These are phyloP conservation scores for Argyra leucocephala DNA, from an alignment of 2,888 invertebrate genomes.

Conservation along the genomic window DNA sequence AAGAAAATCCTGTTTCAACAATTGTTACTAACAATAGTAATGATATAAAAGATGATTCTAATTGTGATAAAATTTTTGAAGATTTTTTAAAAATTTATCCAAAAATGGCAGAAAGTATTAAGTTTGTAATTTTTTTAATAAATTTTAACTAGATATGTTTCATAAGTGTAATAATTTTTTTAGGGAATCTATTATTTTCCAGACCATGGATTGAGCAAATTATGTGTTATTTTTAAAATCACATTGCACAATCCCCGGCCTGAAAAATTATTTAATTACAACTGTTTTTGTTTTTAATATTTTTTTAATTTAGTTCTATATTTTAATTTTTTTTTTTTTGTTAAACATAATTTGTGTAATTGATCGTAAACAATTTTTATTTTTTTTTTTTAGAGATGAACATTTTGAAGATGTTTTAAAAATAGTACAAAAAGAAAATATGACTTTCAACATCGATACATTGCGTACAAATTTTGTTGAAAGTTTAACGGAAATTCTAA, in stretches of 20 bases:
- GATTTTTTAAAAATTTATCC: not conserved
- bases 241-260: constrained; percentile 37
- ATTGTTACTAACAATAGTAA: not conserved
- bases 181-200: constrained; percentile 22
- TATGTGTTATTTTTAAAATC: constrained; percentile 25
- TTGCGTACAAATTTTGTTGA: not conserved
- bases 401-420: constrained; percentile 11
- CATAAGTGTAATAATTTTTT: too few relatives aligned
- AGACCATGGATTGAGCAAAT: constrained; percentile 32
- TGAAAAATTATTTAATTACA: constrained; percentile 25
- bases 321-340: too few relatives aligned
- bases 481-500: constrained; percentile 14
- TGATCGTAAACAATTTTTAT: too few relatives aligned
- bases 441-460: not conserved
- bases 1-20: too few relatives aligned
- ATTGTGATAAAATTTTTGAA: not conserved
- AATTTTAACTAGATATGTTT: too few relatives aligned
- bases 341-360: too few relatives aligned
- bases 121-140: not conserved
- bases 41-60: not conserved
- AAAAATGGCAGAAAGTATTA: not conserved
- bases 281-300: too few relatives aligned
- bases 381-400: constrained; percentile 8
- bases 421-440: constrained; percentile 5
- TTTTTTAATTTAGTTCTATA: too few relatives aligned